Evolutionary conservation across 2,113 vertebrate species (phyloP).

Genomic region (Poeciliopsis retropinna): DNA sequence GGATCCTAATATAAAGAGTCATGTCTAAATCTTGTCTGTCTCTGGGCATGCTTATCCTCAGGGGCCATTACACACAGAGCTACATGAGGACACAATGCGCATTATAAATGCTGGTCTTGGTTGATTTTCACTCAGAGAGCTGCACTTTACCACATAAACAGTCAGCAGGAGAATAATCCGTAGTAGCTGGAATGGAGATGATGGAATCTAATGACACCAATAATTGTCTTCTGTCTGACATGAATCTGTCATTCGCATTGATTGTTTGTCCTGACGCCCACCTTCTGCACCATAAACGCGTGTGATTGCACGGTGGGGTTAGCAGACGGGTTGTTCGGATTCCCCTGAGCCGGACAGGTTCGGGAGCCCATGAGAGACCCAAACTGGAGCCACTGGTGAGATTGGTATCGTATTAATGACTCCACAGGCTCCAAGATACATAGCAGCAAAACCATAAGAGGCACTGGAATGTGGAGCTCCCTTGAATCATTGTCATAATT

Average conservation of each 20-base stretch:
- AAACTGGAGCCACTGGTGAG: constrained; percentile 82
- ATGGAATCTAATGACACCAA: constrained; percentile 74
- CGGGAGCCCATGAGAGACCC: constrained; percentile 73
- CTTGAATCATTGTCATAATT: constrained; percentile 78
- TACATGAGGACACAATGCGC: constrained; percentile 45
- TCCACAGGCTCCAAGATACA: constrained; percentile 77
- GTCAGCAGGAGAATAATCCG: constrained; percentile 53
- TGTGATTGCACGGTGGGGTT: constrained; percentile 25
- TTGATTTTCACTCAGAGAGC: constrained; percentile 26
- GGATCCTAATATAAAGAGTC: constrained; percentile 44
- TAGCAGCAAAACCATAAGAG: constrained; percentile 77
- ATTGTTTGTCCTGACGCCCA: constrained; percentile 75
- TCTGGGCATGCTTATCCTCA: constrained; percentile 36
- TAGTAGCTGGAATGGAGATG: constrained; percentile 60
- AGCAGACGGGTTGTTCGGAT: constrained; percentile 55
- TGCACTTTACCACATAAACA: constrained; percentile 29
- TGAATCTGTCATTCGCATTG: constrained; percentile 78
- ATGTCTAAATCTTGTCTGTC: constrained; percentile 54
- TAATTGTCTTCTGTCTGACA: constrained; percentile 77
- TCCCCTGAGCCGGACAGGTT: constrained; percentile 66
- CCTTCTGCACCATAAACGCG: constrained; percentile 48
- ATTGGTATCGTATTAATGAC: constrained; percentile 85
- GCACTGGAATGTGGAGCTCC: constrained; percentile 78
- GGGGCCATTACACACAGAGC: constrained; percentile 50
- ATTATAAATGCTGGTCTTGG: constrained; percentile 34